A percentile compares a stretch with the other conserved stretches of the same genome.
These are phyloP conservation scores for Cepaea hortensis DNA, from an alignment of 2,888 invertebrate species.

Conservation along the genomic window DNA sequence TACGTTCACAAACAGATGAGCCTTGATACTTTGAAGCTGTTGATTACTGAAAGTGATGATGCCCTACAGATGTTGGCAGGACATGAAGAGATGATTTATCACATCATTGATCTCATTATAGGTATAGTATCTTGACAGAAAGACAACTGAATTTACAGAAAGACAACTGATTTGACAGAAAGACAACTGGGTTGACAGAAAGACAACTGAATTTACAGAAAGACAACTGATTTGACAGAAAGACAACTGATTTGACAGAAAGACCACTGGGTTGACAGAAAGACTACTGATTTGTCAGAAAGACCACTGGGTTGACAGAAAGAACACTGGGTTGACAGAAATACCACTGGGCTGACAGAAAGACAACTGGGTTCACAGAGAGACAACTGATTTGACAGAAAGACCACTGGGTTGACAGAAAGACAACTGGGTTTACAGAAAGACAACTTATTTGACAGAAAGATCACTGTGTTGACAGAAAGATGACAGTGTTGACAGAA, in stretches of 20 bases:
- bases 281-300: background rate
- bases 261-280: background rate
- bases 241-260: background rate
- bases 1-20: slow-evolving; percentile 28
- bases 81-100: background rate
- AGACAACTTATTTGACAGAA: background rate
- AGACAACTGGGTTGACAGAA: background rate
- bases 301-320: background rate
- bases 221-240: background rate
- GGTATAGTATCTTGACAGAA: background rate
- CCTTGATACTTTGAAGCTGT: slow-evolving; percentile 10
- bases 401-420: background rate
- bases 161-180: background rate
- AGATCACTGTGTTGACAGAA: background rate
- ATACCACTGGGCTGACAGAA: background rate
- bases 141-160: background rate
- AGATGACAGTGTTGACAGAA: too few species aligned
- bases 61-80: background rate
- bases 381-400: background rate
- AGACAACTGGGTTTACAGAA: background rate
- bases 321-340: background rate
- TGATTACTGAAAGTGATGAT: background rate
- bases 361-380: background rate
- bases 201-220: background rate
- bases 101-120: background rate